Evolutionary conservation across 1,140 invertebrate genomes (phyloP).

Genomic region (Conopomorpha cramerella): DNA sequence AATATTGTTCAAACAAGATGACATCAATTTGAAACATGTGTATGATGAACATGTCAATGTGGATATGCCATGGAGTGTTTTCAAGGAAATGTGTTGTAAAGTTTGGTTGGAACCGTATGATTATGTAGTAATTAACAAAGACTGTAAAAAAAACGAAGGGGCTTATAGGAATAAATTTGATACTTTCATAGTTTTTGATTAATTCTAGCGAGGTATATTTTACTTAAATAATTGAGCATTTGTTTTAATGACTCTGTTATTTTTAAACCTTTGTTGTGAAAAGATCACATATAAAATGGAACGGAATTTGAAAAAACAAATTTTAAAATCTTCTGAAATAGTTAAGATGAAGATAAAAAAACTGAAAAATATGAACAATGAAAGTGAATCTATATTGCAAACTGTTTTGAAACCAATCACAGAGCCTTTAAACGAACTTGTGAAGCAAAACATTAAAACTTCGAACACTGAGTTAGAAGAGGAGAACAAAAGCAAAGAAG

Average conservation of each 20-base stretch:
- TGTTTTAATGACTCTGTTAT: too few species aligned
- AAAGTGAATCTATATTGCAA: too few species aligned
- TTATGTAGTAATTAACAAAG: constrained; percentile 23
- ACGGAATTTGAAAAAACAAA: constrained; percentile 3
- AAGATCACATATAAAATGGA: constrained; percentile 4
- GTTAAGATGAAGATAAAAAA: constrained; percentile 4
- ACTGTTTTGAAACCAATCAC: too few species aligned
- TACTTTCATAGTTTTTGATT: too few species aligned
- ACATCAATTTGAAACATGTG: constrained; percentile 32
- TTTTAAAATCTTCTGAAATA: constrained; percentile 2
- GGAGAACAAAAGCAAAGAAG: too few species aligned
- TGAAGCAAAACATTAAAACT: too few species aligned
- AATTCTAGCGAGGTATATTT: too few species aligned
- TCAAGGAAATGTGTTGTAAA: constrained; percentile 20
- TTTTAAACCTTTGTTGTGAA: constrained; percentile 6
- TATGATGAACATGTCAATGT: constrained; percentile 31
- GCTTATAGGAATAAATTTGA: constrained; percentile 20
- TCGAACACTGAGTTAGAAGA: too few species aligned
- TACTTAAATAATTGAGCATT: too few species aligned
- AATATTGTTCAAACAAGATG: constrained; percentile 35
- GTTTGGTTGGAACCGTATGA: constrained; percentile 19
- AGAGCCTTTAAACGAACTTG: too few species aligned
- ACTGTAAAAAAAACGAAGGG: constrained; percentile 14
- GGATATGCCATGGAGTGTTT: constrained; percentile 26
- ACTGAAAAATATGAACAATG: constrained; percentile 1